phyloP scores from a whole-genome alignment of 2,113 vertebrate genomes.

The Pitta sordida region DNA sequence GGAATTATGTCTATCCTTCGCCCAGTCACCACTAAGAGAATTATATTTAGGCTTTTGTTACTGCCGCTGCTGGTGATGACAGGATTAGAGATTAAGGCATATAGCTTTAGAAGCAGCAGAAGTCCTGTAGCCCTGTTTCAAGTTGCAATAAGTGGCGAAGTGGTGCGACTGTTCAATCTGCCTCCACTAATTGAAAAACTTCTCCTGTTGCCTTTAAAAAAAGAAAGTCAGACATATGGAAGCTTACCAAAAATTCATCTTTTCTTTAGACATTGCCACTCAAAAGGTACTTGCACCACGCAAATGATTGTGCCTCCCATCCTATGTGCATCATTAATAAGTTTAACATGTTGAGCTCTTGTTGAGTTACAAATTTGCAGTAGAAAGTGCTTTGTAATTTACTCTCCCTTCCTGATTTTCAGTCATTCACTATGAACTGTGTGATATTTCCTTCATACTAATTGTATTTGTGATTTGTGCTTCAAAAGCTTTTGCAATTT shows the following conservation, averaged over 20 bases:
- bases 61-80: background rate
- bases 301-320: background rate
- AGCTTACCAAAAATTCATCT: accelerated
- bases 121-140: background rate
- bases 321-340: background rate
- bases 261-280: background rate
- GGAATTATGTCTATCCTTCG: background rate
- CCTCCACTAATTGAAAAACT: background rate
- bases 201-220: background rate
- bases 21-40: background rate
- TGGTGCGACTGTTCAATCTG: background rate
- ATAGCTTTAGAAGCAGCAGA: background rate
- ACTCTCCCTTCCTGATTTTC: background rate
- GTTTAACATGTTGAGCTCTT: background rate
- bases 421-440: background rate
- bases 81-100: background rate
- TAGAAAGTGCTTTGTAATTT: background rate
- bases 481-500: slow-evolving; percentile 27
- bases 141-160: background rate
- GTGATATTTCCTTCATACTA: background rate
- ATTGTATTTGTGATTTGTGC: background rate
- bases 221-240: background rate
- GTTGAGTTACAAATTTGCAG: background rate
- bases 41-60: background rate
- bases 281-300: background rate